These are phyloP conservation scores for Alethe diademata DNA, from an alignment of 2,113 vertebrate genomes.

Conservation along the genomic window DNA sequence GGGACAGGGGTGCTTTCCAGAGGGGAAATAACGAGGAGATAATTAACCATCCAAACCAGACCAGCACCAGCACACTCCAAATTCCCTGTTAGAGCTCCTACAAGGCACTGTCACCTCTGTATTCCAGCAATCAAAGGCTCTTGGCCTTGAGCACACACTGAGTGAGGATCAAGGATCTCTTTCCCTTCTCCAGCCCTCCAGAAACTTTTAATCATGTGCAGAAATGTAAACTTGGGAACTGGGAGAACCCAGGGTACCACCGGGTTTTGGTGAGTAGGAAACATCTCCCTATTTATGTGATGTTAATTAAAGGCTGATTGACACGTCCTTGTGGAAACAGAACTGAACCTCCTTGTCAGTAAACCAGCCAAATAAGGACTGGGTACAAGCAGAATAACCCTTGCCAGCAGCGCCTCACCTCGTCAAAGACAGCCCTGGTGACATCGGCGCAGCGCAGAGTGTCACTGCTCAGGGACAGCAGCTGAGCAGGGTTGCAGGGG, in stretches of 20 bases:
- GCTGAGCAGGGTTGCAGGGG: conserved; percentile 70
- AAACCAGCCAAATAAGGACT: not conserved
- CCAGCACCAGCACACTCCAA: not conserved
- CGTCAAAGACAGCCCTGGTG: conserved; percentile 81
- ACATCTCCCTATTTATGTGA: not conserved
- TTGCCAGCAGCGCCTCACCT: conserved; percentile 66
- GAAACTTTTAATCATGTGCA: not conserved
- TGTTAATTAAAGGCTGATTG: not conserved
- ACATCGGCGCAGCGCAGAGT: conserved; percentile 83
- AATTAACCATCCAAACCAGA: not conserved
- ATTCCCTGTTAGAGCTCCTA: not conserved
- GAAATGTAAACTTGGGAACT: not conserved
- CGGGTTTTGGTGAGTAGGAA: not conserved
- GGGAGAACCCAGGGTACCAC: not conserved
- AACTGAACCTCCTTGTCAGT: not conserved
- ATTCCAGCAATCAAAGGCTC: not conserved
- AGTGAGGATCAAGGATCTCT: rapidly evolving
- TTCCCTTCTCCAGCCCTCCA: not conserved
- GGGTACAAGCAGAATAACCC: rapidly evolving
- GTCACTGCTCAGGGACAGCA: conserved; percentile 85
- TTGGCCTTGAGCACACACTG: not conserved
- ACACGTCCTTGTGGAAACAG: not conserved
- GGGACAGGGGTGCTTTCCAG: not conserved
- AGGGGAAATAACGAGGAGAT: not conserved
- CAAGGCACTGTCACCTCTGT: not conserved